These are phyloP conservation scores for Prunella fulvescens DNA, from an alignment of 2,113 vertebrate species.

Conservation along the genomic window DNA sequence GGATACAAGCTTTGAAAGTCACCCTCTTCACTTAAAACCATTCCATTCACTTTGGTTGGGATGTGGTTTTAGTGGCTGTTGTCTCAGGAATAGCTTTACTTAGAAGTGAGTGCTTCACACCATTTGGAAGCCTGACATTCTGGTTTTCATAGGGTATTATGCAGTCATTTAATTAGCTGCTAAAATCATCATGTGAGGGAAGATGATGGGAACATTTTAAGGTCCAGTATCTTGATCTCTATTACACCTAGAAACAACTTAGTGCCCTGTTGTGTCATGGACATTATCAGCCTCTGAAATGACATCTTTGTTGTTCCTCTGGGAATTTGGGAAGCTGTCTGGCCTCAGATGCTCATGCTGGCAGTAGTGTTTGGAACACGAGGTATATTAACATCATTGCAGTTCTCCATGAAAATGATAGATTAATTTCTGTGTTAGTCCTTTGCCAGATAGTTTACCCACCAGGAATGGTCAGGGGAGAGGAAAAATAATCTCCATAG, in stretches of 20 bases:
- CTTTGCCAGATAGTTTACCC: neutral
- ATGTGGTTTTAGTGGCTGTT: neutral
- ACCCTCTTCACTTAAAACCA: neutral
- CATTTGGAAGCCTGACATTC: neutral
- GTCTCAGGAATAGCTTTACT: slow-evolving; percentile 33
- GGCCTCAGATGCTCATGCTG: neutral
- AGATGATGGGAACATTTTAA: neutral
- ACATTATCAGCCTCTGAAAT: neutral
- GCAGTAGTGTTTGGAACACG: neutral
- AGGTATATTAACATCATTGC: neutral
- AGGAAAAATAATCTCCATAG: neutral
- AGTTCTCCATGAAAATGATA: neutral
- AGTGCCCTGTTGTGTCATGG: accelerated
- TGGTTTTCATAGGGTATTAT: neutral
- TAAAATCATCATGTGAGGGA: neutral
- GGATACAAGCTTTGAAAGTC: neutral
- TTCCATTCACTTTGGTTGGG: neutral
- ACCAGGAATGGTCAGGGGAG: neutral
- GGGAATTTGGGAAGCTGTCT: neutral
- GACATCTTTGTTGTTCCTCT: neutral
- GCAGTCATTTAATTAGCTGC: slow-evolving; percentile 2
- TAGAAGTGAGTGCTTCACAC: neutral
- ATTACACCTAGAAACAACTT: neutral
- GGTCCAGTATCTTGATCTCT: neutral
- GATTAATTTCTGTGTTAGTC: neutral